These are phyloP conservation scores for Iphiclides podalirius DNA, from an alignment of 2,888 invertebrate species.

Conservation along the genomic window DNA sequence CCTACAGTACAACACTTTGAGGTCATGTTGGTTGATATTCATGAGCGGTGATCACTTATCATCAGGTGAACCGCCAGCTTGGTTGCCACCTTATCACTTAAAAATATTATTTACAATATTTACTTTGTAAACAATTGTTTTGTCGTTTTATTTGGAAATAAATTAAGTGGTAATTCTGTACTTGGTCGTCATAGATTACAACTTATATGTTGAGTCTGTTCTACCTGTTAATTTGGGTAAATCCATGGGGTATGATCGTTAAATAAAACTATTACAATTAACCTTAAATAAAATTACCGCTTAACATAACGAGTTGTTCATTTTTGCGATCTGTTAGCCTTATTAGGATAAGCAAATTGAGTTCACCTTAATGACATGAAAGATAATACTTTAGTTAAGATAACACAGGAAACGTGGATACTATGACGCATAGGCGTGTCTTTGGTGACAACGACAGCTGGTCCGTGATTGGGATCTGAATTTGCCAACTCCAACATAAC, in stretches of 20 bases:
- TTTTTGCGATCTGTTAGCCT: conserved; percentile 9
- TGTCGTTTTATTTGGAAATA: no score
- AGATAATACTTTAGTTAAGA: not conserved
- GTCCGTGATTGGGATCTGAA: not conserved
- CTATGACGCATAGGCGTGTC: not conserved
- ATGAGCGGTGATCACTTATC: no score
- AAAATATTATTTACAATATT: no score
- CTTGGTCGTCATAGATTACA: no score
- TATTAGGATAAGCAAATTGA: conserved; percentile 9
- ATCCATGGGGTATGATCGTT: not conserved
- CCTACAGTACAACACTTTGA: no score
- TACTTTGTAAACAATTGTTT: no score
- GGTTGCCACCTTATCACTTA: no score
- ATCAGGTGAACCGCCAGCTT: no score
- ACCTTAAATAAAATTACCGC: conserved; percentile 6
- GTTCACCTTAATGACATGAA: not conserved
- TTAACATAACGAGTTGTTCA: conserved; percentile 6
- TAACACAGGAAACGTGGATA: not conserved
- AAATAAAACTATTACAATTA: conserved; percentile 10
- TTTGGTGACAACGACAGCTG: not conserved
- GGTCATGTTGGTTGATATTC: no score
- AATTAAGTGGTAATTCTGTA: no score
- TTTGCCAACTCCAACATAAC: not conserved
- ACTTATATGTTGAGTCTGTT: no score
- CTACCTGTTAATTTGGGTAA: not conserved